These are phyloP conservation scores for Salarias fasciatus DNA, from an alignment of 2,797 vertebrate species.

Conservation along the genomic window DNA sequence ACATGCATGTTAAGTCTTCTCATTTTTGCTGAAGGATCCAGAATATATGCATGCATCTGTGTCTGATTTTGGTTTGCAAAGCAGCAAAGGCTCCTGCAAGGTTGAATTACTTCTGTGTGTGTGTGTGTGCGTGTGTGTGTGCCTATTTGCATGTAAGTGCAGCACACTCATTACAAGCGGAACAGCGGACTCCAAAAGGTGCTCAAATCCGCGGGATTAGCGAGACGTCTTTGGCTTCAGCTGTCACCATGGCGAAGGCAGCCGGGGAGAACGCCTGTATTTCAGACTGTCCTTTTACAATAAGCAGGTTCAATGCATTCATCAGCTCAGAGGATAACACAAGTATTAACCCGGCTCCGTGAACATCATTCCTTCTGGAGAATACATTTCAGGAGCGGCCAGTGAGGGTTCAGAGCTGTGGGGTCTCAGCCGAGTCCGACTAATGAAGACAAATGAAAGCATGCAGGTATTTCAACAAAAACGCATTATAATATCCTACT, in stretches of 20 bases:
- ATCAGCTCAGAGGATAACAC: constrained; percentile 41
- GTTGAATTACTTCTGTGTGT: not conserved
- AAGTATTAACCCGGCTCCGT: constrained; percentile 49
- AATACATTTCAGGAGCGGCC: constrained; percentile 27
- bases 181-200: constrained; percentile 59
- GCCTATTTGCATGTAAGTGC: constrained; percentile 44
- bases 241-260: constrained; percentile 79
- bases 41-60: constrained; percentile 15
- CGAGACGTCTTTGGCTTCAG: constrained; percentile 70
- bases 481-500: not conserved
- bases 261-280: constrained; percentile 62
- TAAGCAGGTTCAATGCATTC: constrained; percentile 55
- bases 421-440: not conserved
- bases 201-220: constrained; percentile 72
- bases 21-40: not conserved
- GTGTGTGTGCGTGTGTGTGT: constrained; percentile 1
- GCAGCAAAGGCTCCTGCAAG: constrained; percentile 8
- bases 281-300: constrained; percentile 49
- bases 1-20: no score
- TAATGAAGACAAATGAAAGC: not conserved
- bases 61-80: constrained; percentile 26
- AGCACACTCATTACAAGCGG: constrained; percentile 39
- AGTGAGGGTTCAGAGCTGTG: not conserved
- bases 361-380: constrained; percentile 45
- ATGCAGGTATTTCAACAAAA: constrained; percentile 9